Percentiles rank a stretch among this genome's conserved stretches.
Conservation (phyloP, 2,888 invertebrate species). For the Agrotis ipsilon region DNA sequence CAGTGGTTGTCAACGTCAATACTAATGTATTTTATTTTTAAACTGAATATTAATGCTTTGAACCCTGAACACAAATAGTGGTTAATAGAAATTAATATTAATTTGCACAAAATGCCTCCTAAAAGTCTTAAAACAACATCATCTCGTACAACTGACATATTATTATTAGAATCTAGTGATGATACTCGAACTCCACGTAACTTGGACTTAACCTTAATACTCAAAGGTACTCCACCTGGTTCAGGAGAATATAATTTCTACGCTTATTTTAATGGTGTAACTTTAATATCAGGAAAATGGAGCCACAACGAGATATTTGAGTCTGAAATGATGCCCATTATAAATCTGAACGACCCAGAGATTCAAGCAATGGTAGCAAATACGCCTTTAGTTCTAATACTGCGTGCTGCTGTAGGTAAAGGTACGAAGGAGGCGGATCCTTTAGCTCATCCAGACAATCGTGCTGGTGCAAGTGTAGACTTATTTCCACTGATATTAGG, state of each 20-base stretch:
- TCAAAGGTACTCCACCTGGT: conserved; percentile 73
- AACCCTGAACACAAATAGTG: too few relatives aligned
- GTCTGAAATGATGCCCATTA: conserved; percentile 67
- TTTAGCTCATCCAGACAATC: conserved; percentile 78
- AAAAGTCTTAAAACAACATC: conserved; percentile 28
- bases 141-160: conserved; percentile 63
- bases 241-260: conserved; percentile 75
- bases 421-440: conserved; percentile 79
- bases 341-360: conserved; percentile 73
- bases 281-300: conserved; percentile 79
- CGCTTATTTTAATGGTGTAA: conserved; percentile 74
- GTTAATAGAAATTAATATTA: not conserved
- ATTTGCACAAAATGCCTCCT: conserved; percentile 30
- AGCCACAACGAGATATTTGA: conserved; percentile 61
- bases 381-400: conserved; percentile 80
- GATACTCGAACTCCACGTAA: conserved; percentile 63
- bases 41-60: too few relatives aligned
- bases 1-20: too few relatives aligned
- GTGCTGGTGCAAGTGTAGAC: conserved; percentile 82
- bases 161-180: conserved; percentile 65
- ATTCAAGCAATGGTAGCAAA: conserved; percentile 73
- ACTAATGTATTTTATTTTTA: too few relatives aligned
- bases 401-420: conserved; percentile 76
- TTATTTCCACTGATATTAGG: conserved; percentile 83
- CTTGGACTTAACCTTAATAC: conserved; percentile 67